Evolutionary conservation across 2,888 invertebrate species (phyloP), one percentile per base, ranked within the genome.

Genomic region (Plebejus melissa): DNA sequence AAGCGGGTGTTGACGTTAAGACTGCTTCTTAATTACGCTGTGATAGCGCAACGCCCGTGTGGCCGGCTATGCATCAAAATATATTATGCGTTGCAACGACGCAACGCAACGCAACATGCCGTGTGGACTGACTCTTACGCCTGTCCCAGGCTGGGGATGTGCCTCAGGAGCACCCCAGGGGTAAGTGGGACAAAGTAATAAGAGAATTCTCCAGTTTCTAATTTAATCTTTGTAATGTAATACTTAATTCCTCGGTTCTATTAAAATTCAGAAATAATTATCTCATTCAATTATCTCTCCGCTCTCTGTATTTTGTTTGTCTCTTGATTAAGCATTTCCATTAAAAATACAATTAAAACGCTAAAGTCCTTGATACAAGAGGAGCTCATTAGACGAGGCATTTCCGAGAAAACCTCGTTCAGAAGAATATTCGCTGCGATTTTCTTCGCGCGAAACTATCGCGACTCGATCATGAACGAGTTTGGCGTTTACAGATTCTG

Each of bases 261-360:
- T 69, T 69, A 69, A 69, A 28, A 60, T 60, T 65, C 28, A 16
- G 65, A 32, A 32, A 32, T 65, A 65, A 70, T 70, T 70, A 4
- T 41, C 38, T 70, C 70, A 38, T 70, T 41, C 22, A n/a, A 41
- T 70, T 70, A 70, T 41, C 9, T 41, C n/a, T 41, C 11, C n/a
- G n/a, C 70, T 70, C 70, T 41, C n/a, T 41, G 38, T 70, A 70
- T 41, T 41, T 70, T 70, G 70, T 70, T 70, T 70, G 41, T 41
- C 70, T 7, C 11, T 41, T 70, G 70, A 70, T 70, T 70, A 70
- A 70, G 70, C 70, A 70, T 70, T 70, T 70, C 70, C 70, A 70
- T 70, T 70, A 70, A 70, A 70, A 70, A 70, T 41, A 70, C 70
- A 41, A 70, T 70, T 70, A 70, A 41, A 70, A 70, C 70, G 70